A percentile compares a stretch with the other conserved stretches of the same genome.
Evolutionary conservation across 2,888 invertebrate species (phyloP).

Genomic region (Cyclophora punctaria): DNA sequence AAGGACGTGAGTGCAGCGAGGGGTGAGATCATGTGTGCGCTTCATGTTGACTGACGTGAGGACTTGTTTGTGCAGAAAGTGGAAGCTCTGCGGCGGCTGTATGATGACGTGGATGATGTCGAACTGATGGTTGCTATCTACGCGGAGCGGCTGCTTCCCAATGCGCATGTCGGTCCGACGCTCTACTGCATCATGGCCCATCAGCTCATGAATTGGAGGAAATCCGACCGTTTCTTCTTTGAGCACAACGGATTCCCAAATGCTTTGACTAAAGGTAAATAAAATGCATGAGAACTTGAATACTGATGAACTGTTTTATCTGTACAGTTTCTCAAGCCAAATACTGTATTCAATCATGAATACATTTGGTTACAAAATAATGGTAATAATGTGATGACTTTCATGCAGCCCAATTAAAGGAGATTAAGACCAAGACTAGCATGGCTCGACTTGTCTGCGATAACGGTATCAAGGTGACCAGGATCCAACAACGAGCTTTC

Average conservation of each 20-base stretch:
- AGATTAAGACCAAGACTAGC: slow-evolving; percentile 78
- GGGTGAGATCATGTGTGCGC: neutral
- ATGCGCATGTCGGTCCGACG: slow-evolving; percentile 22
- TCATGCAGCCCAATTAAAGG: slow-evolving; percentile 35
- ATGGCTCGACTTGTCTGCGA: slow-evolving; percentile 83
- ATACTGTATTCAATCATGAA: neutral
- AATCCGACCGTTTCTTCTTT: slow-evolving; percentile 32
- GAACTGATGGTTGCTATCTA: slow-evolving; percentile 34
- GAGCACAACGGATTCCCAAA: slow-evolving; percentile 31
- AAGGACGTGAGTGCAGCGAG: slow-evolving; percentile 25
- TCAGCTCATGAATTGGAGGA: slow-evolving; percentile 30
- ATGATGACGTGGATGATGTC: slow-evolving; percentile 30
- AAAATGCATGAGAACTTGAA: neutral
- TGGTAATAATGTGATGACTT: neutral
- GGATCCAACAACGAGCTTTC: no score
- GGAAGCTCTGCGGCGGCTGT: slow-evolving; percentile 26
- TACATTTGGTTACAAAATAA: neutral
- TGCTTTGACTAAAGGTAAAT: slow-evolving; percentile 17
- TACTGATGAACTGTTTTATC: neutral
- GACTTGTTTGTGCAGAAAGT: slow-evolving; percentile 20
- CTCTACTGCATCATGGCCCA: slow-evolving; percentile 32
- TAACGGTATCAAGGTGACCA: slow-evolving; percentile 55
- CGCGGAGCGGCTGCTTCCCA: slow-evolving; percentile 24
- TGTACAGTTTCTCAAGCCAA: neutral
- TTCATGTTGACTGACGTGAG: neutral